A percentile compares a stretch with the other conserved stretches of the same genome.
Evolutionary conservation across 2,113 vertebrate genomes (phyloP).

Genomic region (Entomyzon cyanotis): DNA sequence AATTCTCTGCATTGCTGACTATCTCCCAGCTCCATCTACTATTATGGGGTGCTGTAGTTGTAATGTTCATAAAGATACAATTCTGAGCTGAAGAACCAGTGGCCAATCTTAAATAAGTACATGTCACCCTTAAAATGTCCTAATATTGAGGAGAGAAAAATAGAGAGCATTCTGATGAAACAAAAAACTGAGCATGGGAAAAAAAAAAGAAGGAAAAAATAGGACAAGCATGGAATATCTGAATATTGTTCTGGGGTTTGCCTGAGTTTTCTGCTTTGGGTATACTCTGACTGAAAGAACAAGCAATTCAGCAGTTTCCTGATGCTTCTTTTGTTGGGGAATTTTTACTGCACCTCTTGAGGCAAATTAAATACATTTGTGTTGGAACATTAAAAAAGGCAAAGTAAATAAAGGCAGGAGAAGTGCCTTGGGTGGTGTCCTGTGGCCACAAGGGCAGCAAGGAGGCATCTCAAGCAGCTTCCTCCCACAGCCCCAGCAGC

Average conservation of each 20-base stretch:
- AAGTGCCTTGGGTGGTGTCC: accelerated
- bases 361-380: background rate
- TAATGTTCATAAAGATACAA: background rate
- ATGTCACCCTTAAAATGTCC: background rate
- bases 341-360: background rate
- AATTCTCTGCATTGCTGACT: background rate
- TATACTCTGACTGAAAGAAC: background rate
- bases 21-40: background rate
- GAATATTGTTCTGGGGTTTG: background rate
- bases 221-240: accelerated
- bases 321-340: background rate
- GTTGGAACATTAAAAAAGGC: background rate
- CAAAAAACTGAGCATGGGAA: background rate
- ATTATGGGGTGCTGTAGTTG: background rate
- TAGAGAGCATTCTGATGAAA: background rate
- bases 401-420: background rate
- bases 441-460: accelerated
- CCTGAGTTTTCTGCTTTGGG: background rate
- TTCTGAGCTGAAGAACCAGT: background rate
- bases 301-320: background rate
- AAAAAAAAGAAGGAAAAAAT: background rate
- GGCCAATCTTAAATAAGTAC: background rate
- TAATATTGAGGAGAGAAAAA: background rate
- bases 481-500: accelerated
- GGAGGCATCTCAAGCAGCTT: background rate